These are phyloP conservation scores for Tachypleus tridentatus DNA, from an alignment of 1,140 invertebrate species.

Conservation along the genomic window DNA sequence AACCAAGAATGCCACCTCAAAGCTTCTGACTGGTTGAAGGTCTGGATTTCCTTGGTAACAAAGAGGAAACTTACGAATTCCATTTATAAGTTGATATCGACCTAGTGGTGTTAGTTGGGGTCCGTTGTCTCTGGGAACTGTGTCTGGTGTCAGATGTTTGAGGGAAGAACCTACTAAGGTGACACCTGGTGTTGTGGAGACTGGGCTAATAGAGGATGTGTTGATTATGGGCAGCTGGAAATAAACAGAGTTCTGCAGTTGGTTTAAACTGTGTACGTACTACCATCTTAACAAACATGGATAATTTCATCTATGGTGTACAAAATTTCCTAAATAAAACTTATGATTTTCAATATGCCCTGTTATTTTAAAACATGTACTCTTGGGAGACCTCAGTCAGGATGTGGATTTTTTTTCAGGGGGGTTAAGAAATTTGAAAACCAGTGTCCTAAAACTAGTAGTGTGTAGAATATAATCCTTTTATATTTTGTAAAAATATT, in stretches of 20 bases:
- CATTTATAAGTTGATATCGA: conserved; percentile 31
- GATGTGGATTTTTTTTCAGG: too few species aligned
- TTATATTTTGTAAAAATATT: too few species aligned
- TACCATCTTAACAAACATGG: not conserved
- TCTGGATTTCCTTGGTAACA: conserved; percentile 67
- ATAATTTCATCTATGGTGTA: not conserved
- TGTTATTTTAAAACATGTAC: too few species aligned
- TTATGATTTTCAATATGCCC: too few species aligned
- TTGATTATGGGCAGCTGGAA: not conserved
- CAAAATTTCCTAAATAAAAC: too few species aligned
- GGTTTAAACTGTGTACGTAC: not conserved
- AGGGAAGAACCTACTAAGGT: not conserved
- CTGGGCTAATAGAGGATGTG: not conserved
- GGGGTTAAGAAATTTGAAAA: too few species aligned
- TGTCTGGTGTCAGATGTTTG: not conserved
- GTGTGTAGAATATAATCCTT: too few species aligned
- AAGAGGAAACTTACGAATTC: conserved; percentile 11
- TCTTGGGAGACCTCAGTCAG: too few species aligned
- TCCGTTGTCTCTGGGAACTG: not conserved
- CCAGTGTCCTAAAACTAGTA: too few species aligned
- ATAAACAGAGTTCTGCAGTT: not conserved
- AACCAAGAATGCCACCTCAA: conserved; percentile 59
- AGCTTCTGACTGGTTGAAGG: conserved; percentile 57
- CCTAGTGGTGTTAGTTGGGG: conserved; percentile 26
- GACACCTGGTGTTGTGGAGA: not conserved